phyloP scores from a whole-genome alignment of 92 coral and sea anemone species.

The Metridium senile region DNA sequence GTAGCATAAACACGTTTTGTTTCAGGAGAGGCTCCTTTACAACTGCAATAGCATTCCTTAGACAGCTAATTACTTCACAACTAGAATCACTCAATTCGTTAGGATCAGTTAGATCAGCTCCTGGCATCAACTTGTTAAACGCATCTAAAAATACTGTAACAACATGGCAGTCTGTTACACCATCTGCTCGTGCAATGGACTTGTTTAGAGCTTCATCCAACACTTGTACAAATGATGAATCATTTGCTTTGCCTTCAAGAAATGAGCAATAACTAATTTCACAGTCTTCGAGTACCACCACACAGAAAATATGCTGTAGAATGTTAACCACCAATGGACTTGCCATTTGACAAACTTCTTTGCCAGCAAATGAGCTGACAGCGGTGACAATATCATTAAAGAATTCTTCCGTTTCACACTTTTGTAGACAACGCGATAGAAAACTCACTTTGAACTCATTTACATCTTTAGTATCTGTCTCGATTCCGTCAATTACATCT shows the following conservation, averaged over 20 bases:
- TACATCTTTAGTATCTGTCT: constrained; percentile 19
- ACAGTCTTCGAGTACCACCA: constrained; percentile 49
- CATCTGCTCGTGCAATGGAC: neutral
- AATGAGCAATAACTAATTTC: constrained; percentile 62
- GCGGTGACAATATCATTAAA: constrained; percentile 1
- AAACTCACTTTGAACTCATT: constrained; percentile 29
- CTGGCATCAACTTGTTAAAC: constrained; percentile 54
- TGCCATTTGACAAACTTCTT: constrained; percentile 19
- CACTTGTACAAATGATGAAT: constrained; percentile 26
- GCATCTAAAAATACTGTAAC: constrained; percentile 70
- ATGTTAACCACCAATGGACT: constrained; percentile 50
- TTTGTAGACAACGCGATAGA: constrained; percentile 18
- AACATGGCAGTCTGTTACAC: constrained; percentile 48
- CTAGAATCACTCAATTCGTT: constrained; percentile 40
- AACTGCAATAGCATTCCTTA: constrained; percentile 41
- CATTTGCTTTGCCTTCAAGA: constrained; percentile 41
- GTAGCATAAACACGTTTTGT: constrained; percentile 35
- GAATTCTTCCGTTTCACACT: constrained; percentile 18
- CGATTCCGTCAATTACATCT: constrained; percentile 32
- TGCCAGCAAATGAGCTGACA: constrained; percentile 5
- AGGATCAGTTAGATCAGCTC: constrained; percentile 40
- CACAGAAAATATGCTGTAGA: constrained; percentile 7
- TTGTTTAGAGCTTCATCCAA: constrained; percentile 18
- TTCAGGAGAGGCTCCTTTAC: constrained; percentile 37
- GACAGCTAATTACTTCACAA: constrained; percentile 30